Percentiles rank a stretch among this genome's conserved stretches.
phyloP scores from a whole-genome alignment of 2,888 invertebrate species.

The Sipha maydis region DNA sequence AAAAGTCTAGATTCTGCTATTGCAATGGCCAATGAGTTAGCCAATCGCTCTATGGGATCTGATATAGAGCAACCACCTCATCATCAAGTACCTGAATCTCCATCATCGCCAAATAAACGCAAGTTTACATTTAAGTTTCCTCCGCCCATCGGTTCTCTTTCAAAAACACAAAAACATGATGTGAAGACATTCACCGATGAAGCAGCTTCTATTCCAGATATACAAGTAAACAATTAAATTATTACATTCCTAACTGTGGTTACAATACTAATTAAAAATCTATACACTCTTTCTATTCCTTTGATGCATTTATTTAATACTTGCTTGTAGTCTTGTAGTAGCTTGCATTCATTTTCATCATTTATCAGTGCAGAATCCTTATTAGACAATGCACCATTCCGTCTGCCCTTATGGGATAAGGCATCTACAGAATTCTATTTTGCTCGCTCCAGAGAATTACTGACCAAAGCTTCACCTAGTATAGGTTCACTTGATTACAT shows the following conservation, averaged over 20 bases:
- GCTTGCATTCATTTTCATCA: constrained; percentile 69
- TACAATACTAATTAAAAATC: constrained; percentile 39
- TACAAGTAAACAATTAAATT: constrained; percentile 75
- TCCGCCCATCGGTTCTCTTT: constrained; percentile 66
- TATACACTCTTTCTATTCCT: constrained; percentile 24
- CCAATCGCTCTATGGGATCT: constrained; percentile 73
- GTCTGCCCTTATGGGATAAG: constrained; percentile 77
- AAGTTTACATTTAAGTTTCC: constrained; percentile 85
- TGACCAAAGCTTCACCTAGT: constrained; percentile 68
- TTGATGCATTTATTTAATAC: constrained; percentile 61
- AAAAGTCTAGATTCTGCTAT: constrained; percentile 92
- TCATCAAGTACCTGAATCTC: constrained; percentile 70
- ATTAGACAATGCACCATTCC: constrained; percentile 69
- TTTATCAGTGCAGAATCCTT: constrained; percentile 69
- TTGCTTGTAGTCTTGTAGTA: constrained; percentile 67
- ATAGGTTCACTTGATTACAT: constrained; percentile 63
- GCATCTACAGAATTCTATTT: constrained; percentile 80
- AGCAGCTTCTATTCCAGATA: constrained; percentile 84
- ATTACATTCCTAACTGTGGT: neutral
- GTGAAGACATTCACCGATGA: constrained; percentile 91
- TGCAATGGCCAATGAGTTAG: constrained; percentile 91
- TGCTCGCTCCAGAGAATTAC: constrained; percentile 76
- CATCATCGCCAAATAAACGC: constrained; percentile 77
- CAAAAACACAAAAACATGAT: constrained; percentile 74
- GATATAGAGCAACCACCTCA: constrained; percentile 61